Evolutionary conservation across 2,113 vertebrate genomes (phyloP), one percentile per base, ranked within the genome.

Genomic region (Syrmaticus mikado): DNA sequence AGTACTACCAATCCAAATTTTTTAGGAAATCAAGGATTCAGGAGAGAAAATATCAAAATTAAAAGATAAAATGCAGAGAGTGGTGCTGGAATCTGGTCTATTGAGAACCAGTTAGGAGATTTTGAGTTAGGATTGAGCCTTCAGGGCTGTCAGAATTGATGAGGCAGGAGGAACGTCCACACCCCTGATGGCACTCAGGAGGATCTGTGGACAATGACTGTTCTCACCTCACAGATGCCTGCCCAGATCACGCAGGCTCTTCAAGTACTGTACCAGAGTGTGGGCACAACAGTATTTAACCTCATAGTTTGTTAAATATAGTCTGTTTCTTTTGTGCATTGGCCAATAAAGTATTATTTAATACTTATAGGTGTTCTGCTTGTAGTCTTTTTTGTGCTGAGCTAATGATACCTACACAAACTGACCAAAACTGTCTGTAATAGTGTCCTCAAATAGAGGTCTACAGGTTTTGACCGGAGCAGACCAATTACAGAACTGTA

Each of bases 141-240:
- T 40, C 20, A 53, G 41, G 10, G 2, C 10, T 82, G n/a, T 79
- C n/a, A 11, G 13, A 67, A 16, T 13, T 72, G 79, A 24, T 82
- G 12, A 58, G 75, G 58, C 13, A 25, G 32, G 27, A 85, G 5
- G 1, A 71, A 71, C 15, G 10, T 60, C 19, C 34, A 15, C 15
- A 27, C 2, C 4, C 2, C 10, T 64, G 14, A 64, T 11, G 5
- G 5, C 21, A 64, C 13, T 6, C 0, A 13, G 13, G 20, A 11
- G 13, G 15, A 79, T 4, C 17, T 2, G 0, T n/a, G n/a, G 21
- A 24, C 22, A 13, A 12, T 2, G 7, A 85, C 57, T 18, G 19
- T 61, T 62, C 18, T 10, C 7, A 57, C 21, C 21, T 46, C 32
- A 34, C 11, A 0, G 1, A 1, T 6, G 19, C 4, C 43, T 72